Evolutionary conservation across 2,797 vertebrate genomes (phyloP).

Genomic region (Gambelia wislizenii): DNA sequence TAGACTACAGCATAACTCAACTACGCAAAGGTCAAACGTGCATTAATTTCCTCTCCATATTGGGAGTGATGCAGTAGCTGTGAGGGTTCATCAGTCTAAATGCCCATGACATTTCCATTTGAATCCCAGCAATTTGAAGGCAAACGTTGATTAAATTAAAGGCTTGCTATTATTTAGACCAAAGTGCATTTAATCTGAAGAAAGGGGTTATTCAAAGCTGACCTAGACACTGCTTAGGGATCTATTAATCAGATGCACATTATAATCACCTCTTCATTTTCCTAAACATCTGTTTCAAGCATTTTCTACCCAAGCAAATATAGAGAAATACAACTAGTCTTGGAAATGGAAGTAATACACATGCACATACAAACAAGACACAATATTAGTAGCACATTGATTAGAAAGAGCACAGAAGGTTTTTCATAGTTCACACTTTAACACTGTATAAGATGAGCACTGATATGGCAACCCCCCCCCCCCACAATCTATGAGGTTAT

Average conservation of each 20-base stretch:
- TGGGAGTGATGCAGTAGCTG: slow-evolving; percentile 53
- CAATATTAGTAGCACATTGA: background rate
- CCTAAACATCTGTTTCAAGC: slow-evolving; percentile 55
- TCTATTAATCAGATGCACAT: slow-evolving; percentile 65
- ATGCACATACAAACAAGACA: background rate
- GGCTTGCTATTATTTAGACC: slow-evolving; percentile 67
- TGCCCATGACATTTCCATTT: slow-evolving; percentile 56
- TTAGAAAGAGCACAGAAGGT: no score
- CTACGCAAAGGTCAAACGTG: slow-evolving; percentile 61
- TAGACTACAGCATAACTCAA: slow-evolving; percentile 30
- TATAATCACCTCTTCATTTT: slow-evolving; percentile 56
- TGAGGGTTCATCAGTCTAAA: slow-evolving; percentile 62
- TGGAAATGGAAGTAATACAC: background rate
- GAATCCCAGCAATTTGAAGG: slow-evolving; percentile 53
- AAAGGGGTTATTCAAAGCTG: slow-evolving; percentile 59
- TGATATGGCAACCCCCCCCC: background rate
- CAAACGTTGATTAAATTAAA: slow-evolving; percentile 73
- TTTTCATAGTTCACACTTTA: slow-evolving; percentile 5
- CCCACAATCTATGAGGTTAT: background rate
- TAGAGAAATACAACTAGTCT: slow-evolving; percentile 6
- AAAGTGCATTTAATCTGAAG: slow-evolving; percentile 64
- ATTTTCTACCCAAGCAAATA: slow-evolving; percentile 30
- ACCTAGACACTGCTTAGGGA: slow-evolving; percentile 58
- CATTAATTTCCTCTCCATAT: slow-evolving; percentile 49
- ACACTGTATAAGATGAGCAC: background rate